These are phyloP conservation scores for Acrossocheilus wenchowensis DNA, from an alignment of 2,797 vertebrate genomes.

Conservation along the genomic window DNA sequence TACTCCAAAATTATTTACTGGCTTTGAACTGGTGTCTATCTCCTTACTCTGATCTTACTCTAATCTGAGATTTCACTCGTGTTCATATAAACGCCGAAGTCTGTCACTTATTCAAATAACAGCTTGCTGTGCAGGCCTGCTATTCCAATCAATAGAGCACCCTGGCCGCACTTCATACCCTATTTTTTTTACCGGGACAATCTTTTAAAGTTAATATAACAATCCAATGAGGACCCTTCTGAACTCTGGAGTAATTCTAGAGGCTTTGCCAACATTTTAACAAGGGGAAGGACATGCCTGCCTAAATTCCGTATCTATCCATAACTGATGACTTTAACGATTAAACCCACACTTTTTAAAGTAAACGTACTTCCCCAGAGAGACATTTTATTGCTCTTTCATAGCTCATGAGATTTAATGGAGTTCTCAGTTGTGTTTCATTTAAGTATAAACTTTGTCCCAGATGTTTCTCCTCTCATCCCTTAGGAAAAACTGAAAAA, in stretches of 20 bases:
- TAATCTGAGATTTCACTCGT: slow-evolving; percentile 51
- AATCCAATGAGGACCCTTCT: slow-evolving; percentile 20
- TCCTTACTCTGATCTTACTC: slow-evolving; percentile 16
- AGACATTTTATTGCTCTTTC: slow-evolving; percentile 22
- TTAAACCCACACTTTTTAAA: slow-evolving; percentile 31
- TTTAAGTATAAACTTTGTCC: slow-evolving; percentile 33
- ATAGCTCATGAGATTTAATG: slow-evolving; percentile 22
- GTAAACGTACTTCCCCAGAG: slow-evolving; percentile 22
- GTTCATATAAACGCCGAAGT: slow-evolving; percentile 21
- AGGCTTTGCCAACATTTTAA: slow-evolving; percentile 39
- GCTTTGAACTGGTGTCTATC: slow-evolving; percentile 51
- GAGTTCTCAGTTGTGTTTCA: slow-evolving; percentile 27
- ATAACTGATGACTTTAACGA: slow-evolving; percentile 35
- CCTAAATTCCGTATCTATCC: slow-evolving; percentile 26
- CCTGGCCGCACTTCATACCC: slow-evolving; percentile 30
- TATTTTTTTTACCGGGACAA: slow-evolving; percentile 38
- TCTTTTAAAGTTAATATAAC: slow-evolving; percentile 48
- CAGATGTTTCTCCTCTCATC: slow-evolving; percentile 28
- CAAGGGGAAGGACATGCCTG: slow-evolving; percentile 33
- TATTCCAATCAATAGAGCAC: slow-evolving; percentile 54
- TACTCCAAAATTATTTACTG: slow-evolving; percentile 64
- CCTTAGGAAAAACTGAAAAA: background rate
- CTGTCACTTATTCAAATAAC: slow-evolving; percentile 31
- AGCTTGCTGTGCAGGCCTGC: slow-evolving; percentile 39
- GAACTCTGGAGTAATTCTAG: slow-evolving; percentile 34